Evolutionary conservation across 2,888 invertebrate genomes (phyloP).

Genomic region (Microplitis deprimator): DNA sequence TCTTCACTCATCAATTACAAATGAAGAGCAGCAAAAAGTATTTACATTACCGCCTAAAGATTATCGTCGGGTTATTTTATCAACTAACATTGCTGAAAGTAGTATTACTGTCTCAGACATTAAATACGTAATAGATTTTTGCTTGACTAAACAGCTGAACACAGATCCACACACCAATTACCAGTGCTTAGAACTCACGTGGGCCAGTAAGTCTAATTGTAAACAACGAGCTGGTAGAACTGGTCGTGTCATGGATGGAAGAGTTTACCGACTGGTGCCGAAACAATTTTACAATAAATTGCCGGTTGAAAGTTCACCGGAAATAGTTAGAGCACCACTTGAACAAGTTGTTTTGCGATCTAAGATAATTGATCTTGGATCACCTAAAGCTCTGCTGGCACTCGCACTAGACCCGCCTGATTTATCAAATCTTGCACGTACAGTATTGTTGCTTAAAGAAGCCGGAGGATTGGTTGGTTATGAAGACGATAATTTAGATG

Average conservation of each 20-base stretch:
- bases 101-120: slow-evolving; percentile 92
- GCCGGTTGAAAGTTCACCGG: slow-evolving; percentile 77
- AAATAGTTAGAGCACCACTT: slow-evolving; percentile 86
- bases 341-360: slow-evolving; percentile 85
- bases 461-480: slow-evolving; percentile 82
- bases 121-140: slow-evolving; percentile 93
- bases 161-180: slow-evolving; percentile 85
- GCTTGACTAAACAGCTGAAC: slow-evolving; percentile 87
- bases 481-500: slow-evolving; percentile 78
- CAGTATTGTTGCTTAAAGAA: slow-evolving; percentile 89
- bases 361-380: slow-evolving; percentile 86
- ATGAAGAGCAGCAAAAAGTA: slow-evolving; percentile 81
- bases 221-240: slow-evolving; percentile 92
- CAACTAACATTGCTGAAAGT: slow-evolving; percentile 94
- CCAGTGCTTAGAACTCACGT: slow-evolving; percentile 82
- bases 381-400: slow-evolving; percentile 85
- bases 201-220: slow-evolving; percentile 93
- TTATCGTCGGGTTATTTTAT: slow-evolving; percentile 86
- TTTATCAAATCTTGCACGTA: slow-evolving; percentile 83
- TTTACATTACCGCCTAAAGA: slow-evolving; percentile 77
- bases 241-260: slow-evolving; percentile 88
- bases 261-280: slow-evolving; percentile 87
- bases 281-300: slow-evolving; percentile 77
- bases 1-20: slow-evolving; percentile 84
- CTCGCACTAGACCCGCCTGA: slow-evolving; percentile 91